Conservation (phyloP, 1,140 invertebrate genomes). For the Trachymyrmex cornetzi region DNA sequence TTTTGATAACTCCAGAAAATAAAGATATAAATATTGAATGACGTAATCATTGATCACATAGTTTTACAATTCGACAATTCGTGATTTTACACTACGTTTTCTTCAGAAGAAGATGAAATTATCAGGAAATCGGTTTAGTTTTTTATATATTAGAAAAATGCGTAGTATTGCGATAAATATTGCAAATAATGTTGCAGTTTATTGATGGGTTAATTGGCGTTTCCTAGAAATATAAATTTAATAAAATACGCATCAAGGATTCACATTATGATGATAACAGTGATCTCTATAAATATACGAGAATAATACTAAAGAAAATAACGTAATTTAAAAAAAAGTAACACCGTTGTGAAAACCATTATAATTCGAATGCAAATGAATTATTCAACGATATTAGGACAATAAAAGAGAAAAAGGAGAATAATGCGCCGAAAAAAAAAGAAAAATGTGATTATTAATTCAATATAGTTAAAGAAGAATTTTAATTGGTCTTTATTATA, state of each 20-base stretch:
- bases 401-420: neutral
- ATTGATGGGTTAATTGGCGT: neutral
- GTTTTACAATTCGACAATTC: neutral
- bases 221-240: neutral
- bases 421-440: neutral
- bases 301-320: neutral
- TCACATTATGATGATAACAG: no score
- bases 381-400: neutral
- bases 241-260: neutral
- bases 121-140: neutral
- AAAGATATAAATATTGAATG: neutral
- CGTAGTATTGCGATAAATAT: no score
- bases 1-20: slow-evolving; percentile 1
- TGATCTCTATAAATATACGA: no score
- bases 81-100: neutral
- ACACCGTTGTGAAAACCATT: neutral
- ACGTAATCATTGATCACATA: neutral
- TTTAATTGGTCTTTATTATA: slow-evolving; percentile 9
- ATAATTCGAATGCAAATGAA: neutral
- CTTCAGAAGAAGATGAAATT: neutral
- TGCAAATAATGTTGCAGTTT: neutral
- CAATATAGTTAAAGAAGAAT: neutral
- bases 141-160: neutral
- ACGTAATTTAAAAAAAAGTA: neutral
- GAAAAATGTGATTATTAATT: neutral